Conservation (phyloP, 2,888 invertebrate species). For the Ophonus ardosiacus region DNA sequence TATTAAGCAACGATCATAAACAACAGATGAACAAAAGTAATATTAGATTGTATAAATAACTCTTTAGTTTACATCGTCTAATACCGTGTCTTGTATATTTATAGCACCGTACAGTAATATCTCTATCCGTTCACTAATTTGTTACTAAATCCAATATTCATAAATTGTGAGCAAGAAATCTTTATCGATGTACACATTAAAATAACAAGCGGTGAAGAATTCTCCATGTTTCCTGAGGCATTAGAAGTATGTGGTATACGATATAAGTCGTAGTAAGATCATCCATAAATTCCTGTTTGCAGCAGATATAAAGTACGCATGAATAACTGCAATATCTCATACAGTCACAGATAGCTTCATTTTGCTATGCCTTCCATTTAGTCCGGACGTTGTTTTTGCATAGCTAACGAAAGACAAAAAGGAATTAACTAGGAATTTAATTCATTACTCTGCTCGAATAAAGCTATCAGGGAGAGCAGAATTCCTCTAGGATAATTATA, state of each 20-base stretch:
- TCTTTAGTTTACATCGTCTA: background rate
- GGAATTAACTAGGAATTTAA: background rate
- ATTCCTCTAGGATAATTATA: background rate
- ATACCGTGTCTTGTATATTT: background rate
- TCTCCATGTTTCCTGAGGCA: background rate
- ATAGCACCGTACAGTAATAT: background rate
- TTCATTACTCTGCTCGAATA: background rate
- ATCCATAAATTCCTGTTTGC: slow-evolving; percentile 11
- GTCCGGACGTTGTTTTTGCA: background rate
- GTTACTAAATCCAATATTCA: background rate
- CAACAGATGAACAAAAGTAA: background rate
- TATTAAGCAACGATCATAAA: background rate
- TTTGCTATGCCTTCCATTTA: slow-evolving; percentile 23
- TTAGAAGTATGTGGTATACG: background rate
- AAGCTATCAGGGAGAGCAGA: background rate
- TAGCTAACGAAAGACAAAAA: slow-evolving; percentile 3
- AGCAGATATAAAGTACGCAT: slow-evolving; percentile 36
- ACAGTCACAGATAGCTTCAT: slow-evolving; percentile 30
- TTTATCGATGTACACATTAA: background rate
- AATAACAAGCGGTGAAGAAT: background rate
- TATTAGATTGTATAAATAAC: background rate
- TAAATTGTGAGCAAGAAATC: background rate
- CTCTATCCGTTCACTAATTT: background rate
- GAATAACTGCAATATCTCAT: slow-evolving; percentile 28
- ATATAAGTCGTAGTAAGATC: background rate